Percentiles rank a stretch among this genome's conserved stretches.
Conservation (phyloP, 2,888 invertebrate species). For the Meteorus colon region DNA sequence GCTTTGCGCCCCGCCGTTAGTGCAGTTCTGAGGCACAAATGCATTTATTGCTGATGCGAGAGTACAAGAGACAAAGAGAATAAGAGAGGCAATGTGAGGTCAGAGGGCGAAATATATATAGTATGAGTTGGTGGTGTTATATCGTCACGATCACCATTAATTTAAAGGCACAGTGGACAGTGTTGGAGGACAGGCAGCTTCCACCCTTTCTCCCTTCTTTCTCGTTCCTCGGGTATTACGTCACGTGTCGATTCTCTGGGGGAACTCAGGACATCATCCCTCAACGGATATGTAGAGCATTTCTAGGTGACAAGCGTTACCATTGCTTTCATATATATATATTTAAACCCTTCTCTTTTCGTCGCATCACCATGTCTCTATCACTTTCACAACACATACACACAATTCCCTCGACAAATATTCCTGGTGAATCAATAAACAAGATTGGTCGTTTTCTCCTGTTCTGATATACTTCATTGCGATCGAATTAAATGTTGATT, state of each 20-base stretch:
- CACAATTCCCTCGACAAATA: background rate
- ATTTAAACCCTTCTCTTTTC: background rate
- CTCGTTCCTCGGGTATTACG: slow-evolving; percentile 7
- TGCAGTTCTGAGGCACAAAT: slow-evolving; percentile 56
- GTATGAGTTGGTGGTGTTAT: slow-evolving; percentile 13
- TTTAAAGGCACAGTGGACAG: slow-evolving; percentile 1
- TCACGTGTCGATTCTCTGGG: slow-evolving; percentile 9
- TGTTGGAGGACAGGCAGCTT: background rate
- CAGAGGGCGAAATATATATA: slow-evolving; percentile 26
- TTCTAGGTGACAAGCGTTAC: slow-evolving; percentile 2
- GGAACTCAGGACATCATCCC: background rate
- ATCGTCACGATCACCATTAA: background rate
- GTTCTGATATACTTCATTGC: no score
- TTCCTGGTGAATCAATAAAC: background rate
- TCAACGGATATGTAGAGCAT: background rate
- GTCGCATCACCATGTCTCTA: background rate
- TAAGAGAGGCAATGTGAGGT: slow-evolving; percentile 36
- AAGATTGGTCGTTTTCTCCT: background rate
- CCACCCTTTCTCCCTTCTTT: slow-evolving; percentile 2
- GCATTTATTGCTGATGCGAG: slow-evolving; percentile 60
- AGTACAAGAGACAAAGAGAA: slow-evolving; percentile 11
- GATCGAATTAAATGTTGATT: background rate
- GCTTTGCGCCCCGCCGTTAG: slow-evolving; percentile 43
- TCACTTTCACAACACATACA: background rate
- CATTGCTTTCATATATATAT: background rate